Conservation (phyloP, 2,888 invertebrate genomes). For the Neuroscelio doddi region DNA sequence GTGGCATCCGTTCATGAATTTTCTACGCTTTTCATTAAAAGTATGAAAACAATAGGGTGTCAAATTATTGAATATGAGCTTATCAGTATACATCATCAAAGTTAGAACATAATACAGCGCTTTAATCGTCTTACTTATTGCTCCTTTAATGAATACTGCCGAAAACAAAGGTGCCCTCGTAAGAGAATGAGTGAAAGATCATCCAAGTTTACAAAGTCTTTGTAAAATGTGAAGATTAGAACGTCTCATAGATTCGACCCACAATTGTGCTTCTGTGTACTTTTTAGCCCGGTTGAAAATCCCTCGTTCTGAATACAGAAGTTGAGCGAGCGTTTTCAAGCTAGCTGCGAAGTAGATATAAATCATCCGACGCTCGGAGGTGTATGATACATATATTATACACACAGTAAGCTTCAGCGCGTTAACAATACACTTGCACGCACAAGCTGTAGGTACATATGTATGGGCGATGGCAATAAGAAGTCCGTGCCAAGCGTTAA, state of each 20-base stretch:
- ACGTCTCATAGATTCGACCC: background rate
- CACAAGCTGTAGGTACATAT: background rate
- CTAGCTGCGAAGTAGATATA: slow-evolving; percentile 14
- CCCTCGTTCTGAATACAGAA: background rate
- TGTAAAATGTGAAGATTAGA: background rate
- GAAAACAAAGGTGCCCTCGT: background rate
- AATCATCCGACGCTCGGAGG: slow-evolving; percentile 4
- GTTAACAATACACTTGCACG: slow-evolving; percentile 5
- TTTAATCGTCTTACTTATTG: background rate
- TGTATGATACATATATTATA: slow-evolving; percentile 12
- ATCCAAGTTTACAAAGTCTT: background rate
- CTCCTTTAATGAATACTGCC: background rate
- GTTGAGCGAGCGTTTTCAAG: slow-evolving; percentile 10
- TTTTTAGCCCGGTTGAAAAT: background rate
- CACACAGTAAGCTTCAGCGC: background rate
- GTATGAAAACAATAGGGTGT: too few relatives aligned
- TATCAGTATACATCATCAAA: too few relatives aligned
- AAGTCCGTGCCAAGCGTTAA: slow-evolving; percentile 52
- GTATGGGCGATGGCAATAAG: slow-evolving; percentile 50
- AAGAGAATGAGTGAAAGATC: background rate
- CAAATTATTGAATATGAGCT: too few relatives aligned
- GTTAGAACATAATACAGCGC: too few relatives aligned
- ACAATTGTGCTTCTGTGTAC: background rate
- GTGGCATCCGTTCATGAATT: too few relatives aligned
- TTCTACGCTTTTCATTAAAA: too few relatives aligned